Conservation (phyloP, 2,888 invertebrate species). For the Plebejus argus region DNA sequence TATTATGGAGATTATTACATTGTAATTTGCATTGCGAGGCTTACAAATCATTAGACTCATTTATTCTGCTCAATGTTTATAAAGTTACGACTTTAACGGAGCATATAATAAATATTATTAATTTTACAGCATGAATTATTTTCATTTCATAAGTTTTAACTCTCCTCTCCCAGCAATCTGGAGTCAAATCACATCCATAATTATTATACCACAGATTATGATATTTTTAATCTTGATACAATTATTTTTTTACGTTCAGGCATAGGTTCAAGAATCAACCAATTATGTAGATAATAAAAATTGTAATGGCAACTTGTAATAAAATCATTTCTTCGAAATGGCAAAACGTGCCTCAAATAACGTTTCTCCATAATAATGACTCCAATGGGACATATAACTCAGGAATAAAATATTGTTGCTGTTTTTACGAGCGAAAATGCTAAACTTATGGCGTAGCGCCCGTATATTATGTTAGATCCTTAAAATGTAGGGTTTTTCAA, state of each 20-base stretch:
- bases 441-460: neutral
- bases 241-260: neutral
- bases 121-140: neutral
- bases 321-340: neutral
- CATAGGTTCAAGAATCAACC: neutral
- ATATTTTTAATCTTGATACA: neutral
- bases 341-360: slow-evolving; percentile 5
- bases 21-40: too few relatives aligned
- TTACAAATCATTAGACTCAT: too few relatives aligned
- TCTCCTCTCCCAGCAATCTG: neutral
- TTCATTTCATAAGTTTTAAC: neutral
- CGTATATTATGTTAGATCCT: too few relatives aligned
- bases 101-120: too few relatives aligned
- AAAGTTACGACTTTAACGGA: too few relatives aligned
- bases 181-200: neutral
- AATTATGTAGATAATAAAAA: neutral
- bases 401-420: slow-evolving; percentile 1
- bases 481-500: too few relatives aligned
- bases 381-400: slow-evolving; percentile 2
- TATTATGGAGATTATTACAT: too few relatives aligned
- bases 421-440: slow-evolving; percentile 3
- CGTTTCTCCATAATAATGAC: slow-evolving; percentile 26
- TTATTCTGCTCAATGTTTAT: too few relatives aligned
- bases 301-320: neutral
- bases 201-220: neutral